A percentile compares a stretch with the other conserved stretches of the same genome.
Conservation (phyloP, 2,888 invertebrate genomes). For the Tetragnatha montana region DNA sequence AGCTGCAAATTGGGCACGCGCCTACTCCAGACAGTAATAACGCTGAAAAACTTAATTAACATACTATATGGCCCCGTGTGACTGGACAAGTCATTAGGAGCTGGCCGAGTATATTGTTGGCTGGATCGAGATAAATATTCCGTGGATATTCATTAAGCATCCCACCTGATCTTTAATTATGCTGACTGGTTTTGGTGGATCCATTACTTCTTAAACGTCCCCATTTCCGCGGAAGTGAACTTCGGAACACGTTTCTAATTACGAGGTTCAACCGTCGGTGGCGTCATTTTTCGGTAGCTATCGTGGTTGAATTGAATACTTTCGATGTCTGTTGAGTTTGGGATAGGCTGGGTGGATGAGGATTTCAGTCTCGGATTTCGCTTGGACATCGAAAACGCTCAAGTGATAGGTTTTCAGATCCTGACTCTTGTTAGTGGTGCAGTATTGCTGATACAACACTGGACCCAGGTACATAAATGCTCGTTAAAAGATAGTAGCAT, state of each 20-base stretch:
- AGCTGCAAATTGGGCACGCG: not conserved
- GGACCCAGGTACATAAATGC: too few species aligned
- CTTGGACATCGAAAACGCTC: too few species aligned
- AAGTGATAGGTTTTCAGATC: too few species aligned
- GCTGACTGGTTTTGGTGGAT: conserved; percentile 17
- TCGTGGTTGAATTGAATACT: not conserved
- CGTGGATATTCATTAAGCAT: conserved; percentile 7
- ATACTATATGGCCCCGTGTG: not conserved
- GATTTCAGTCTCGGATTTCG: not conserved
- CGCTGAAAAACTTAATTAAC: conserved; percentile 8
- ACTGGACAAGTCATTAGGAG: conserved; percentile 14
- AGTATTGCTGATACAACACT: too few species aligned
- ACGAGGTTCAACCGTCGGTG: not conserved
- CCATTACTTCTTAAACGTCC: not conserved
- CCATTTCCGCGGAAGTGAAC: not conserved
- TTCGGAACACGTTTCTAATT: not conserved
- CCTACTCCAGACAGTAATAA: not conserved
- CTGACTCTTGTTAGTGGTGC: too few species aligned
- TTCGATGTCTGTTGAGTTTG: not conserved
- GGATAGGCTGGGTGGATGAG: not conserved
- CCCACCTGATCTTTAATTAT: conserved; percentile 9
- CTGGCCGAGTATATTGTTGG: conserved; percentile 21
- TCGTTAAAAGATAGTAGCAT: too few species aligned
- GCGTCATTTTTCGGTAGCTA: not conserved
- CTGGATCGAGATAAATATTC: conserved; percentile 32